Conservation (phyloP, 2,888 invertebrate genomes). For the Neoitamus cyanurus region DNA sequence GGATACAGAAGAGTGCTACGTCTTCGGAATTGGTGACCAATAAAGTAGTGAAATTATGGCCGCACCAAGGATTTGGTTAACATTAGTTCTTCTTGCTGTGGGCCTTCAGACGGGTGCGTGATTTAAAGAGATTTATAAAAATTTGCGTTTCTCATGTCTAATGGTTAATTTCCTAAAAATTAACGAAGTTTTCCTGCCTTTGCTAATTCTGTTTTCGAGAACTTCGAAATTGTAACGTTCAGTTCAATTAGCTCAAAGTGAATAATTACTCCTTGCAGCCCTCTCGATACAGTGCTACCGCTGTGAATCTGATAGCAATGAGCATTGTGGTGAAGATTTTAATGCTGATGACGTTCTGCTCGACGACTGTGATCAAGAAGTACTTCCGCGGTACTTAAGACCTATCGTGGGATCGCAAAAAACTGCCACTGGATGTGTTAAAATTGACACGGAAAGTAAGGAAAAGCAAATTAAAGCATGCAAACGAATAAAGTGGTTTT, state of each 20-base stretch:
- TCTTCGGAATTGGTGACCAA: neutral
- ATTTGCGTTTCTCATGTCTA: neutral
- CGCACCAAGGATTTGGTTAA: neutral
- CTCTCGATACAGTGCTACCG: constrained; percentile 63
- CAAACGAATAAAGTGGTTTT: neutral
- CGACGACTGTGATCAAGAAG: constrained; percentile 51
- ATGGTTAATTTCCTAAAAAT: neutral
- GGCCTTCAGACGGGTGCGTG: neutral
- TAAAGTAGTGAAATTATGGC: neutral
- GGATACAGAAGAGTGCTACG: neutral
- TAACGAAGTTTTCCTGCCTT: neutral
- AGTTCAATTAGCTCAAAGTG: neutral
- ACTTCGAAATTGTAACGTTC: neutral
- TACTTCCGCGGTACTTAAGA: constrained; percentile 57
- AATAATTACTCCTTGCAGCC: constrained; percentile 56
- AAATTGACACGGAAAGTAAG: constrained; percentile 11
- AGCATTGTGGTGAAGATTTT: constrained; percentile 59
- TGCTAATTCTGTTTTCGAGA: neutral
- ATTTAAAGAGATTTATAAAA: neutral
- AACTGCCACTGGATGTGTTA: constrained; percentile 27
- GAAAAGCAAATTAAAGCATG: neutral
- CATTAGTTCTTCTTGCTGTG: neutral
- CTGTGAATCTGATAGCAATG: constrained; percentile 60
- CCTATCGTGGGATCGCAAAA: constrained; percentile 4
- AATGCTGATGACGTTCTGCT: neutral